Evolutionary conservation across 2,113 vertebrate genomes (phyloP).

Genomic region (Patagioenas fasciata): DNA sequence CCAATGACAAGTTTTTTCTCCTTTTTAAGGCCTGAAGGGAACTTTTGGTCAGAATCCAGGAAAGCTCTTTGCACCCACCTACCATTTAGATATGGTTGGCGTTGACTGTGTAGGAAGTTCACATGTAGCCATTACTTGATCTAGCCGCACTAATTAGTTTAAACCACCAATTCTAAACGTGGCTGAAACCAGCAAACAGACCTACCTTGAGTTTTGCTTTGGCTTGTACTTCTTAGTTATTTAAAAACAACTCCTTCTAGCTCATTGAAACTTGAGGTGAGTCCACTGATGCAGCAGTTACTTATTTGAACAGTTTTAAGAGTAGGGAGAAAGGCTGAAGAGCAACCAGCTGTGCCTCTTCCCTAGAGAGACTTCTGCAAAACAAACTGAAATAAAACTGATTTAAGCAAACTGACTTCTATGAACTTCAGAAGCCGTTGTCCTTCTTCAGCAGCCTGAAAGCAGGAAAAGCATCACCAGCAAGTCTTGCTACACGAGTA

Average conservation of each 20-base stretch:
- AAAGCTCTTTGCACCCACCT: not conserved
- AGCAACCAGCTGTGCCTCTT: not conserved
- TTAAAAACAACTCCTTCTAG: not conserved
- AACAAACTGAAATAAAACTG: not conserved
- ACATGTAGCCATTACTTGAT: not conserved
- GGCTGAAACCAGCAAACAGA: not conserved
- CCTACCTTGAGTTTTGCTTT: not conserved
- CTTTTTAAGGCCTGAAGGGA: not conserved
- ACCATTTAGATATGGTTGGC: not conserved
- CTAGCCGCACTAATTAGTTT: not conserved
- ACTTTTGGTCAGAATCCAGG: not conserved
- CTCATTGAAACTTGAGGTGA: not conserved
- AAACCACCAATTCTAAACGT: not conserved
- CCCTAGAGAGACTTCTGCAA: rapidly evolving
- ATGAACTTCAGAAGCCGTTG: not conserved
- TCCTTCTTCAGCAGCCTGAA: not conserved
- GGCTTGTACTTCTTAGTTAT: not conserved
- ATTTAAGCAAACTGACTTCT: not conserved
- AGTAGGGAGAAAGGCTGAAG: not conserved
- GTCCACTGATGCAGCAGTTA: not conserved
- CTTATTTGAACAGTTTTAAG: not conserved
- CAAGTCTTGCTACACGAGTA: rapidly evolving
- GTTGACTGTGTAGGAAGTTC: not conserved
- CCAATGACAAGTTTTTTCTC: not conserved
- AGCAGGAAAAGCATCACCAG: not conserved